Evolutionary conservation across 2,797 vertebrate species (phyloP), one percentile per base, ranked within the genome.

Genomic region (Allobates femoralis): DNA sequence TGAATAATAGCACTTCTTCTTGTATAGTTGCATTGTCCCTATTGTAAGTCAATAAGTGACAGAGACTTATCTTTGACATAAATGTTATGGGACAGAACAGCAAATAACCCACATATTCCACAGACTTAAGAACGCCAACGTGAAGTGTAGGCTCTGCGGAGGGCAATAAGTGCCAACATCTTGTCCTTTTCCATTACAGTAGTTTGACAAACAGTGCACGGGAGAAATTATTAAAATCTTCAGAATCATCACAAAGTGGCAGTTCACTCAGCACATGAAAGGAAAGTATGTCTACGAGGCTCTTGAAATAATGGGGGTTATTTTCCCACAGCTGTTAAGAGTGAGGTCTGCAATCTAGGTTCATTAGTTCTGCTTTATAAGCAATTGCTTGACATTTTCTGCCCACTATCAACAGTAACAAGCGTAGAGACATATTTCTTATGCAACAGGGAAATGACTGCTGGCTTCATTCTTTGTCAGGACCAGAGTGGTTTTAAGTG

Each of bases 201-300:
- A 64, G 55, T 69, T 86, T 86, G 79, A 78, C 69, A 82, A 75
- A 86, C 30, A 83, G 62, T 41, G 60, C 46, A 32, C 60, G 50
- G 32, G 46, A 82, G 80, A 83, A 77, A 86, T 86, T 86, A 86
- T 81, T 77, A 58, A 86, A 86, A 77, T 82, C 28, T 83, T 69
- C 62, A 30, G 41, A 51, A 67, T 82, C 58, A 86, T 69, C 14
- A 51, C 58, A 86, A 82, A 82, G 79, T 69, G 58, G 58, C 46
- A 67, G 71, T 67, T 82, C 28, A 56, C 62, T 60, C 60, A 58
- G 46, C 60, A 83, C 37, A 83, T 76, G 34, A 82, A 82, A 69
- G 79, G 12, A 83, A 67, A 56, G 32, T 53, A 69, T 41, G 19
- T 81, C 78, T 81, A 41, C 28, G 30, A 76, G 26, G 62, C 58